A percentile compares a stretch with the other conserved stretches of the same genome.
Conservation (phyloP, 2,797 vertebrate species). For the Salarias fasciatus region DNA sequence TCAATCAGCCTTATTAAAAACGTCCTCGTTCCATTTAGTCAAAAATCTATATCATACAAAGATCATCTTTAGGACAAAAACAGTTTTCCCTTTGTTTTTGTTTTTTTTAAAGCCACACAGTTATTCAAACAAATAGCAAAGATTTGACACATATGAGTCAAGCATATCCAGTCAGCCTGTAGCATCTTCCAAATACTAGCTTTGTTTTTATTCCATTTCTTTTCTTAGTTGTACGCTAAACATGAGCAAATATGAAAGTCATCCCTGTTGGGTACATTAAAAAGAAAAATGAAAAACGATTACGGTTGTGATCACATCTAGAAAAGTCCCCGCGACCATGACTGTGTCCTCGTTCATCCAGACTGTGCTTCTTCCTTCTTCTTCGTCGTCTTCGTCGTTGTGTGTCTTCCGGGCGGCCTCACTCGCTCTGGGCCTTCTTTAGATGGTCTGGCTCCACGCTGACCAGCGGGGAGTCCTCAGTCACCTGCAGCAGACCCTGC, state of each 20-base stretch:
- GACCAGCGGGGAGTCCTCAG: conserved; percentile 89
- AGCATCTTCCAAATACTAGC: conserved; percentile 32
- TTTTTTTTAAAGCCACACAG: conserved; percentile 33
- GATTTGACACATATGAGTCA: conserved; percentile 25
- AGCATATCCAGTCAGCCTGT: conserved; percentile 35
- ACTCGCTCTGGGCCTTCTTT: conserved; percentile 84
- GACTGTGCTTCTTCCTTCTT: conserved; percentile 24
- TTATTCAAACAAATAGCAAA: conserved; percentile 53
- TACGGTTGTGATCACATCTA: conserved; percentile 55
- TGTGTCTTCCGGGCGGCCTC: conserved; percentile 26
- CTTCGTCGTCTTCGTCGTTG: conserved; percentile 23
- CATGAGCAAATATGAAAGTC: conserved; percentile 58
- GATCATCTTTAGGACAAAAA: conserved; percentile 33
- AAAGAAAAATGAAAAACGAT: conserved; percentile 65
- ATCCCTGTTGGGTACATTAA: conserved; percentile 54
- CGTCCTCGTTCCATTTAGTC: conserved; percentile 30
- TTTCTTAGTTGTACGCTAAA: conserved; percentile 37
- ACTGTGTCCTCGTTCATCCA: conserved; percentile 56
- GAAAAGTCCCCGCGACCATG: conserved; percentile 52
- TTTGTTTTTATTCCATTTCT: conserved; percentile 17
- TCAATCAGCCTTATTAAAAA: conserved; percentile 20
- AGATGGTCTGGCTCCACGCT: conserved; percentile 85
- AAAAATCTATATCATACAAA: conserved; percentile 45
- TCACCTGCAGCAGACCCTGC: conserved; percentile 89
- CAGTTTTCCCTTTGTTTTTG: conserved; percentile 44